A percentile compares a stretch with the other conserved stretches of the same genome.
These are phyloP conservation scores for Saimiri boliviensis DNA, from an alignment of 2,113 vertebrate genomes.

Conservation along the genomic window DNA sequence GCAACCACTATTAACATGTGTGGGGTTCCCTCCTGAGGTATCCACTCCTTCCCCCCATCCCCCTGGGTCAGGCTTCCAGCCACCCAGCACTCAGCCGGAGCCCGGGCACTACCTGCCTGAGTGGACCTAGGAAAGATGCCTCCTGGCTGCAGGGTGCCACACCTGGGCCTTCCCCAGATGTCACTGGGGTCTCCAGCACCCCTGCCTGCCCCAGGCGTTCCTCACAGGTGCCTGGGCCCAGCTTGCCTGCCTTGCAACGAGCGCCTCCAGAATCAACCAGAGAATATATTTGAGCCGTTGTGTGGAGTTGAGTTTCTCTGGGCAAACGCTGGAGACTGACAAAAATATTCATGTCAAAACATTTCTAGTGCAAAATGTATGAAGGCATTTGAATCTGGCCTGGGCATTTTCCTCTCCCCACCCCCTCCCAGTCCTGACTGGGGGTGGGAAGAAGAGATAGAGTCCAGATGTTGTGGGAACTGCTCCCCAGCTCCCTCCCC, in stretches of 20 bases:
- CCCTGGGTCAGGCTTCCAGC: rapidly evolving
- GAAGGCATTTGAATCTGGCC: constrained; percentile 67
- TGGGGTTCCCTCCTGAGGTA: no score
- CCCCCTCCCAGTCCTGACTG: constrained; percentile 45
- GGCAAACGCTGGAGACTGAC: constrained; percentile 71
- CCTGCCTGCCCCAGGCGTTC: not conserved
- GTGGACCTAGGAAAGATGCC: rapidly evolving
- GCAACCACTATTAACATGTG: no score
- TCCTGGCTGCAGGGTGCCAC: not conserved
- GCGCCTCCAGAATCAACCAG: not conserved
- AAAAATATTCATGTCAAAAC: constrained; percentile 79
- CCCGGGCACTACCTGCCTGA: no score
- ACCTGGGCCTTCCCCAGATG: not conserved
- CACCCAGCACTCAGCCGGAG: rapidly evolving
- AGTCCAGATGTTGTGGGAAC: constrained; percentile 85
- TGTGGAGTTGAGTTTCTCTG: constrained; percentile 67
- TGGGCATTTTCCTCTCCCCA: constrained; percentile 39
- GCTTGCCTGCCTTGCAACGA: not conserved
- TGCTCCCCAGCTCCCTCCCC: constrained; percentile 8
- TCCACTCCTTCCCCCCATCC: rapidly evolving
- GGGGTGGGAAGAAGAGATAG: constrained; percentile 77
- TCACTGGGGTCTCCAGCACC: not conserved
- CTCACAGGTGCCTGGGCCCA: constrained; percentile 47
- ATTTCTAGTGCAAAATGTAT: constrained; percentile 72
- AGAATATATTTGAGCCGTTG: not conserved